Percentiles rank a stretch among this genome's conserved stretches.
These are phyloP conservation scores for Bos taurus DNA, from an alignment of 2,113 vertebrate species.

Conservation along the genomic window ARS-UCD2.0 NC_037344.1:29059501-29060000, in stretches of 20 bases:
- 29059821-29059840: neutral
- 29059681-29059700: neutral
- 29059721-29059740: neutral
- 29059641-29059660: neutral
- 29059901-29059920: neutral
- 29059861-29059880: neutral
- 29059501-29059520: neutral
- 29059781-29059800: neutral
- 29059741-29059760: neutral
- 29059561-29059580: neutral
- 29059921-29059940: neutral
- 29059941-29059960: neutral
- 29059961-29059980: neutral
- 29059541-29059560: neutral
- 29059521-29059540: neutral
- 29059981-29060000: neutral
- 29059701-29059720: neutral
- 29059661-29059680: neutral
- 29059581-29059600: neutral
- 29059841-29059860: neutral
- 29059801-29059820: neutral
- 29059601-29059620: neutral
- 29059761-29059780: neutral
- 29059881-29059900: neutral
- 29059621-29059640: neutral